These are phyloP conservation scores for Sylvia borin DNA, from an alignment of 2,797 vertebrate species.

Conservation along the genomic window DNA sequence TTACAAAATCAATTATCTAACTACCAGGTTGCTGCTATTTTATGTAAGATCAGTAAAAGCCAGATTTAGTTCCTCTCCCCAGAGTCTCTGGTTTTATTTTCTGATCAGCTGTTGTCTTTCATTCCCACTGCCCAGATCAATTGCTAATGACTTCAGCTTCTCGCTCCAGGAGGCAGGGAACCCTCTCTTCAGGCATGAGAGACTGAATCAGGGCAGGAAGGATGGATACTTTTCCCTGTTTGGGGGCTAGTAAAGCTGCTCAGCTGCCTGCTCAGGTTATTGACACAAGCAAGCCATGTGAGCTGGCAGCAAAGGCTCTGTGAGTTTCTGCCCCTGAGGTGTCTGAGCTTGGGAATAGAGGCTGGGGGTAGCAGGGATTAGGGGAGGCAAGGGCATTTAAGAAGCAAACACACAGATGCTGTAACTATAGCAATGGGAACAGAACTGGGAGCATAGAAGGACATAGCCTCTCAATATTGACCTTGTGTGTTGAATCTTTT, in stretches of 20 bases:
- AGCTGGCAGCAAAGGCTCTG: not conserved
- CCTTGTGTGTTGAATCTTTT: not conserved
- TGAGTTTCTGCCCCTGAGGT: not conserved
- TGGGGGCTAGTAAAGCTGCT: not conserved
- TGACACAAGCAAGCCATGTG: not conserved
- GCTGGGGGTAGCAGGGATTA: not conserved
- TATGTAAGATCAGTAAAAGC: not conserved
- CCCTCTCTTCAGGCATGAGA: not conserved
- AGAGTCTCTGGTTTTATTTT: slow-evolving; percentile 2
- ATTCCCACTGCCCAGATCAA: not conserved
- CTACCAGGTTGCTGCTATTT: not conserved
- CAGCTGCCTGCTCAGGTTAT: not conserved
- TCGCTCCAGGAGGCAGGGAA: not conserved
- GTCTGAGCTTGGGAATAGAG: not conserved
- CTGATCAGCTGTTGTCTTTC: not conserved
- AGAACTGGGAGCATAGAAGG: not conserved
- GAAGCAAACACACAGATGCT: not conserved
- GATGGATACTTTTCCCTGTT: not conserved
- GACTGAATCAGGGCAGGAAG: not conserved
- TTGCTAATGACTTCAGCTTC: not conserved
- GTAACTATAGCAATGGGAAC: not conserved
- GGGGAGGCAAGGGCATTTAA: not conserved
- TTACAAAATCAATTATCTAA: not conserved
- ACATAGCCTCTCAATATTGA: not conserved
- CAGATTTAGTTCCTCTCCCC: not conserved